These are phyloP conservation scores for Chloroceryle aenea DNA, from an alignment of 2,113 vertebrate genomes.

Conservation along the genomic window DNA sequence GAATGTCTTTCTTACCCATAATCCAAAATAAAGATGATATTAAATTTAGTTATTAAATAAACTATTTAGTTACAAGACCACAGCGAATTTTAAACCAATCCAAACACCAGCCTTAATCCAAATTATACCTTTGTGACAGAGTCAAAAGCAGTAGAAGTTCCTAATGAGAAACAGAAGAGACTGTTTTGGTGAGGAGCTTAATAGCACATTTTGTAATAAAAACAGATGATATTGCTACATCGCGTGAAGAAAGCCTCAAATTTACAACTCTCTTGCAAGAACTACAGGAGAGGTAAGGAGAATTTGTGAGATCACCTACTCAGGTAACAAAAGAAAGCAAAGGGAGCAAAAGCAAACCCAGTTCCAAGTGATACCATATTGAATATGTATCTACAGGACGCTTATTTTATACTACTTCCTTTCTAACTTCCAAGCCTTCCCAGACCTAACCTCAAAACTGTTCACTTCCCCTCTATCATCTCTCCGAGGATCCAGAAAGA, in stretches of 20 bases:
- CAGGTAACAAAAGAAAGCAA: background rate
- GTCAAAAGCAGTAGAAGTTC: background rate
- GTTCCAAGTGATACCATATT: too few species aligned
- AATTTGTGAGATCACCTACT: background rate
- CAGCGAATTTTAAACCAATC: background rate
- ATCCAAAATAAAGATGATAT: background rate
- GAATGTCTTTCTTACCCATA: background rate
- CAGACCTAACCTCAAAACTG: background rate
- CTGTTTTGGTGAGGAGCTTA: background rate
- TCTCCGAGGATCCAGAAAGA: background rate
- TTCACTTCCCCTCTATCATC: background rate
- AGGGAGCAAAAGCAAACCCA: background rate
- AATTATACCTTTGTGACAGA: background rate
- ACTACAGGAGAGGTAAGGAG: background rate
- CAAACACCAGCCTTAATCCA: background rate
- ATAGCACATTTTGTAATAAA: background rate
- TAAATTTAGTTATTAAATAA: background rate
- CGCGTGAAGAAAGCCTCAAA: background rate
- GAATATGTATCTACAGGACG: background rate
- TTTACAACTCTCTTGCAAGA: background rate
- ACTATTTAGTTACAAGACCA: background rate
- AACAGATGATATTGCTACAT: background rate
- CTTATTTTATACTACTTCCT: background rate
- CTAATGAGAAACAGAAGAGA: conserved; percentile 16
- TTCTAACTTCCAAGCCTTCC: background rate